phyloP scores from a whole-genome alignment of 1,140 invertebrate genomes.

The Cydia amplana region DNA sequence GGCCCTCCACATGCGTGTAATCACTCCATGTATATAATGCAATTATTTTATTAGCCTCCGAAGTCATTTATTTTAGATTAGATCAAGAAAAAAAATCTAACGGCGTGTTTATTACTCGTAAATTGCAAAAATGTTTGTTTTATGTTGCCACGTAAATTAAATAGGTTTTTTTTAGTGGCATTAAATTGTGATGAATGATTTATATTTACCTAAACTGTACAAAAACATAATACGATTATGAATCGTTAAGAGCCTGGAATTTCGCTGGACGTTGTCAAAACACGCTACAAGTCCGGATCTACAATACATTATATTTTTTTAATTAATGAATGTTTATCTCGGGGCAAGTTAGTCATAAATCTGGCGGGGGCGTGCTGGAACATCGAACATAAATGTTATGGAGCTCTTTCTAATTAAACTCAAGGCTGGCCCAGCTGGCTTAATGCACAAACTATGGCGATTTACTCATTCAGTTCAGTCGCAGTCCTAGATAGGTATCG shows the following conservation, averaged over 20 bases:
- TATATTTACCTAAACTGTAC: neutral
- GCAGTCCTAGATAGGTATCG: no score
- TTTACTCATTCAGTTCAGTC: neutral
- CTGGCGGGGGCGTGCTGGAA: constrained; percentile 64
- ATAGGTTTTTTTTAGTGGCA: no score
- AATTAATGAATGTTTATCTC: constrained; percentile 77
- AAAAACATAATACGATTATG: neutral
- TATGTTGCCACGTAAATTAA: neutral
- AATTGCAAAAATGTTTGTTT: neutral
- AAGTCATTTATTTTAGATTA: constrained; percentile 13
- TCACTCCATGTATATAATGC: neutral
- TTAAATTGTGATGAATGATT: no score
- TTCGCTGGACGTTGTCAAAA: constrained; percentile 26
- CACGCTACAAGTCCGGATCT: constrained; percentile 44
- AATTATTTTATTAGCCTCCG: neutral
- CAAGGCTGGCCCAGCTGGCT: constrained; percentile 43
- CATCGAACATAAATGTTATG: constrained; percentile 72
- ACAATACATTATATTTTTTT: constrained; percentile 71
- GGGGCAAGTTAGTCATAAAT: constrained; percentile 69
- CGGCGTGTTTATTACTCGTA: neutral
- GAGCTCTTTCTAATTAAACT: constrained; percentile 76
- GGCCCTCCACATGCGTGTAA: constrained; percentile 3
- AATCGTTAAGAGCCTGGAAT: neutral
- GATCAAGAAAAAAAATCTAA: neutral
- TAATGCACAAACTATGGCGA: constrained; percentile 11